These are phyloP conservation scores for Campoletis raptor DNA, from an alignment of 2,888 invertebrate species.

Conservation along the genomic window DNA sequence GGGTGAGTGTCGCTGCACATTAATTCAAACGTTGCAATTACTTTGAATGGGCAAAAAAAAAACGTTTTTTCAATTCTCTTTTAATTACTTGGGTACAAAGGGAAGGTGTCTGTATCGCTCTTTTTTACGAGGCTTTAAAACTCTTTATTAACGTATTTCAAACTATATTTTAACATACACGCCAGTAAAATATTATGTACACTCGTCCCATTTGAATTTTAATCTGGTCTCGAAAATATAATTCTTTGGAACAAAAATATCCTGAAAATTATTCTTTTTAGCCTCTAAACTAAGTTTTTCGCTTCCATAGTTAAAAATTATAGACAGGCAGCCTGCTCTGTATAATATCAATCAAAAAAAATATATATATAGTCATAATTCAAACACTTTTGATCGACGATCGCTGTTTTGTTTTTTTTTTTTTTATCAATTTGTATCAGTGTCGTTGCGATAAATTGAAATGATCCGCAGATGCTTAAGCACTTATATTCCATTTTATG, in stretches of 20 bases:
- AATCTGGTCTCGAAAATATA: not conserved
- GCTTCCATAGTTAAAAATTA: too few species aligned
- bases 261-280: not conserved
- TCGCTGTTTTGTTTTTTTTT: not conserved
- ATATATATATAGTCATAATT: too few species aligned
- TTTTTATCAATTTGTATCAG: not conserved
- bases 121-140: not conserved
- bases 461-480: not conserved
- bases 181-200: not conserved
- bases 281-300: not conserved
- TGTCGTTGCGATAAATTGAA: not conserved
- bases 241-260: not conserved
- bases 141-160: not conserved
- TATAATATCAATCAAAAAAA: too few species aligned
- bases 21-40: not conserved
- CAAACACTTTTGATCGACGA: not conserved
- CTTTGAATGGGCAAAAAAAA: not conserved
- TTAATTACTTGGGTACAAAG: not conserved
- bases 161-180: not conserved
- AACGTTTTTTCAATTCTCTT: not conserved
- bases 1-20: not conserved
- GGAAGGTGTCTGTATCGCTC: not conserved
- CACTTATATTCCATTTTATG: not conserved
- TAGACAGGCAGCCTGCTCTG: too few species aligned
- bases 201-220: not conserved